These are phyloP conservation scores for Cyphomyrus discorhynchus DNA, from an alignment of 2,113 vertebrate genomes.

Conservation along the genomic window DNA sequence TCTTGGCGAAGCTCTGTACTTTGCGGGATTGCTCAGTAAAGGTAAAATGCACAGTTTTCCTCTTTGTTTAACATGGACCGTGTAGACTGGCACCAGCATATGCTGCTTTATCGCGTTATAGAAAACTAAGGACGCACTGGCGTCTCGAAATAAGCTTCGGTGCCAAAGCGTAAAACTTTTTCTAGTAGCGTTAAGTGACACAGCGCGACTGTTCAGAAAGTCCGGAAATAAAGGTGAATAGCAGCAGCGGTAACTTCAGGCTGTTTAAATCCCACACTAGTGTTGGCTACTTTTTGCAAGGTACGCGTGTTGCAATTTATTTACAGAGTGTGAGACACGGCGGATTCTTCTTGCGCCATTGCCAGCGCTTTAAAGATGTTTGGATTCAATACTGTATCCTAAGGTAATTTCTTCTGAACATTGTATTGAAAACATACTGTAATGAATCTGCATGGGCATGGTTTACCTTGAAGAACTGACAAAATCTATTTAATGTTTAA, in stretches of 20 bases:
- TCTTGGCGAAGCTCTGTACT: background rate
- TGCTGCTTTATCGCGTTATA: background rate
- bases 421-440: background rate
- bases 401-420: background rate
- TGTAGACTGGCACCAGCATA: background rate
- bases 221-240: background rate
- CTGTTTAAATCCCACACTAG: background rate
- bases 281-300: background rate
- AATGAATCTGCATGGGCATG: background rate
- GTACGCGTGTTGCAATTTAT: background rate
- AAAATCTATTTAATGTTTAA: background rate
- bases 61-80: background rate
- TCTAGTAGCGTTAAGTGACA: background rate
- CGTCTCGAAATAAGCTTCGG: background rate
- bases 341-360: background rate
- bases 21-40: background rate
- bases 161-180: background rate
- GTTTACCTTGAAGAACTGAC: background rate
- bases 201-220: background rate
- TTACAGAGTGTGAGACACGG: background rate
- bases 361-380: background rate
- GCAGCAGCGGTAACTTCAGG: background rate
- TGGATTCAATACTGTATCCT: background rate
- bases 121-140: background rate
- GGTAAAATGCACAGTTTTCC: background rate